Evolutionary conservation across 1,140 invertebrate genomes (phyloP), one percentile per base, ranked within the genome.

Genomic region (Littorina saxatilis): DNA sequence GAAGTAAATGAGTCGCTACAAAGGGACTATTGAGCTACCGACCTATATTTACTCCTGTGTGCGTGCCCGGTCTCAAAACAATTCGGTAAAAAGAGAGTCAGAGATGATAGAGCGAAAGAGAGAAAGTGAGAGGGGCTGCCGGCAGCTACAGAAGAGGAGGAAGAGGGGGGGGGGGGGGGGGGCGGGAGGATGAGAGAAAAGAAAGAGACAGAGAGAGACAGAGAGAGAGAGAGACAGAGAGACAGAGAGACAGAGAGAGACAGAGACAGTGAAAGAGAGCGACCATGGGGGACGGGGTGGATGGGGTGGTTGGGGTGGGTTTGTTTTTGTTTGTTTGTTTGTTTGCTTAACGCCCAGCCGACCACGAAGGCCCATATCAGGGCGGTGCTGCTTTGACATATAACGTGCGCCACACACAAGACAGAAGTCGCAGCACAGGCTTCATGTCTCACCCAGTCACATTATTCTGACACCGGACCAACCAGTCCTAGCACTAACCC

Each of bases 161-260:
- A n/a, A 50, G 73, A 35, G 27, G 20, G 63, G 66, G 55, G 29
- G 72, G 43, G 29, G 20, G 74, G 2, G 27, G 39, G 68, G 1
- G 47, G 35, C 15, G 23, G 58, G 20, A 39, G 37, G 23, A 50
- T 43, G 35, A 47, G 11, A 39, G 23, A 5, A n/a, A 35, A 27
- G 76, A 58, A 29, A 27, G 68, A 39, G 35, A 74, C 1, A 74
- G 58, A 50, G 55, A 50, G 37, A n/a, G 61, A 76, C 23, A 55
- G 27, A 20, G 11, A 32, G 35, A 68, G 29, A 68, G 58, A 68
- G 63, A 32, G 63, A 68, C 17, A 20, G 52, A 58, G 52, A 58
- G 63, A 68, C 27, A 68, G 63, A 68, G 35, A 68, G 63, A 68
- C 27, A 68, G 63, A 68, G 63, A 68, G 63, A 32, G 63, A 68